Base-by-base conservation (phyloP, 2,113 vertebrate species). In the Fregetta grallaria region DNA sequence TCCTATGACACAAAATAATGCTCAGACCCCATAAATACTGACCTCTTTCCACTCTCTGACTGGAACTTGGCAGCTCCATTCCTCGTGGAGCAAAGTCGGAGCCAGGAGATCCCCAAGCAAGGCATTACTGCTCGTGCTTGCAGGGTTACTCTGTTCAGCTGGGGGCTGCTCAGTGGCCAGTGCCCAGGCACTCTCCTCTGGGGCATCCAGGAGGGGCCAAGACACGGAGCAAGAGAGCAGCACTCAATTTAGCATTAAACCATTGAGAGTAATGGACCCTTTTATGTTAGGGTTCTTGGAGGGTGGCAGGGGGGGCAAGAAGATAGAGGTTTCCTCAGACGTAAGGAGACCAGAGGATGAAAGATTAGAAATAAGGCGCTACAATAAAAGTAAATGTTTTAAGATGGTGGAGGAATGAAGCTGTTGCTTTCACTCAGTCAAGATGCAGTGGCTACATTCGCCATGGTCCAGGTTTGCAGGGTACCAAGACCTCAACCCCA, bases 21-120 rank as follows among this genome's bases (percentile, higher is more conserved):
- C 62, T 95, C 74, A 88, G 20, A 71, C 42, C 40, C 55, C 63
- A 87, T 88, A 92, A 86, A 95, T 71, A 95, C 11, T 76, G 74
- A 88, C 38, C 38, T 86, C 55, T 83, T 42, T 88, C 44, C 10
- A 42, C 42, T 78, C 34, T 94, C 56, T 75, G 71, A 82, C 88
- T 88, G 55, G 36, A 91, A 90, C 30, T 94, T 90, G 88, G 73
- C 84, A 83, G 52, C 25, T 79, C 32, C 1, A 0, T 74, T 94
- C 45, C 72, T 74, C 2, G 4, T 6, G 2, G 27, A 89, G 45
- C 8, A 2, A 77, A 91, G 45, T 19, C 6, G 0, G 45, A 95
- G 84, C 73, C 66, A 75, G 65, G 26, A 77, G 45, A 87, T 34
- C 79, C 72, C 38, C 1, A 5, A 82, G 38, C 38, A 77, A 90